Conservation (phyloP, 2,888 invertebrate genomes). For the Leptopilina drosophilae region DNA sequence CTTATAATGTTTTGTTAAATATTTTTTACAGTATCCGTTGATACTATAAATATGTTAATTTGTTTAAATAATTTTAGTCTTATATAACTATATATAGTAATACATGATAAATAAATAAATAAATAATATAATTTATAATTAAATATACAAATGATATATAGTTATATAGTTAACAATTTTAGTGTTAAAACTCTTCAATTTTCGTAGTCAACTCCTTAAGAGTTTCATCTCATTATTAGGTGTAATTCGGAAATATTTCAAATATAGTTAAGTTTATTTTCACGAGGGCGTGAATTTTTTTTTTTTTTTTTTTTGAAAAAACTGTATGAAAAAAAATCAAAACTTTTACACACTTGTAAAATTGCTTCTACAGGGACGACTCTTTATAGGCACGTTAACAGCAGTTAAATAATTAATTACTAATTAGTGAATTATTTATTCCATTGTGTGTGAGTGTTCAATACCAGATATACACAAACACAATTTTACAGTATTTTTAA, state of each 20-base stretch:
- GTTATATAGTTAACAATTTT: neutral
- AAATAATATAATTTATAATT: too few relatives aligned
- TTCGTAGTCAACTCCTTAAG: slow-evolving; percentile 12
- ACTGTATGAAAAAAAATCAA: neutral
- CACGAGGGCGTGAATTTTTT: neutral
- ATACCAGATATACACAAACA: too few relatives aligned
- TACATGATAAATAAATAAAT: too few relatives aligned
- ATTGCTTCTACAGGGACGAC: neutral
- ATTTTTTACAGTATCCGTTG: neutral
- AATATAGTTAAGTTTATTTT: slow-evolving; percentile 47
- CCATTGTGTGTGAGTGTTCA: too few relatives aligned
- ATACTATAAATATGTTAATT: neutral
- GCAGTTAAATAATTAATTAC: neutral
- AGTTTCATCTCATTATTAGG: slow-evolving; percentile 8
- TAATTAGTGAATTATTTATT: neutral
- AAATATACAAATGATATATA: too few relatives aligned
- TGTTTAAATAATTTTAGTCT: neutral
- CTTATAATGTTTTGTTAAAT: slow-evolving; percentile 4
- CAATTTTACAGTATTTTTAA: too few relatives aligned
- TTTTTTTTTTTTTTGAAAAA: too few relatives aligned
- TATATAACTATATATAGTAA: too few relatives aligned
- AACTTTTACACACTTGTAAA: neutral
- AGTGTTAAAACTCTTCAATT: neutral
- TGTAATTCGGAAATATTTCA: slow-evolving; percentile 69
- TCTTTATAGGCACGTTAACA: neutral